These are phyloP conservation scores for Agrotis ipsilon DNA, from an alignment of 2,888 invertebrate species.

Conservation along the genomic window DNA sequence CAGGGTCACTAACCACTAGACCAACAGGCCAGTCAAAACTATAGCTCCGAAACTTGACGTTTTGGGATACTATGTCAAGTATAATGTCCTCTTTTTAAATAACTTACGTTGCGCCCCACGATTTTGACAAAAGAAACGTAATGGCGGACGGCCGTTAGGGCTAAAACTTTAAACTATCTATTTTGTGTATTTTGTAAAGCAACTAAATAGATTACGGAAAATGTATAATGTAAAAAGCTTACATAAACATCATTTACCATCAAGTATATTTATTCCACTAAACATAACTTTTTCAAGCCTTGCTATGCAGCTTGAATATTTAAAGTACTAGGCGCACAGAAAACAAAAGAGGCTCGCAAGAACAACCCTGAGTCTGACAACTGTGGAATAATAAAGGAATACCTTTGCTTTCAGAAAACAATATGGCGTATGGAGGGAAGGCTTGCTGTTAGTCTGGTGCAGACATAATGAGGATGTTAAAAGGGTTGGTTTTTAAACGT, in stretches of 20 bases:
- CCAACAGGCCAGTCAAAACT: too few relatives aligned
- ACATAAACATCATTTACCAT: conserved; percentile 10
- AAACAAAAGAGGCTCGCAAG: conserved; percentile 33
- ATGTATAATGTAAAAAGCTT: too few relatives aligned
- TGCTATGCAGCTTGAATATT: conserved; percentile 39
- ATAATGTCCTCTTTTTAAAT: too few relatives aligned
- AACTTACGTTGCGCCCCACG: too few relatives aligned
- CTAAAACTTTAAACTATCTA: too few relatives aligned
- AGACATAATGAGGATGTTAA: conserved; percentile 9
- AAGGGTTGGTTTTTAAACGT: neutral
- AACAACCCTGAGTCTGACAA: conserved; percentile 53
- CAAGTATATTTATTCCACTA: neutral
- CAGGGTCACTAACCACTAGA: too few relatives aligned
- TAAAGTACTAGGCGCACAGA: conserved; percentile 33
- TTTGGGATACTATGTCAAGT: too few relatives aligned
- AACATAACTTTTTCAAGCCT: neutral
- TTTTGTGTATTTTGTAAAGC: neutral
- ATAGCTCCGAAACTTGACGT: too few relatives aligned
- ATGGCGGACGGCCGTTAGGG: too few relatives aligned
- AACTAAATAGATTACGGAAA: neutral
- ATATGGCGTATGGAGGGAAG: conserved; percentile 21
- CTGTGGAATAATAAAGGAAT: conserved; percentile 50
- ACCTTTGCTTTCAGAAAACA: conserved; percentile 37
- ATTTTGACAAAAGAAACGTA: too few relatives aligned
- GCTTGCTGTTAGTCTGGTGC: neutral